Evolutionary conservation across 2,113 vertebrate genomes (phyloP), one percentile per base, ranked within the genome.

Genomic region (Dinomys branickii): DNA sequence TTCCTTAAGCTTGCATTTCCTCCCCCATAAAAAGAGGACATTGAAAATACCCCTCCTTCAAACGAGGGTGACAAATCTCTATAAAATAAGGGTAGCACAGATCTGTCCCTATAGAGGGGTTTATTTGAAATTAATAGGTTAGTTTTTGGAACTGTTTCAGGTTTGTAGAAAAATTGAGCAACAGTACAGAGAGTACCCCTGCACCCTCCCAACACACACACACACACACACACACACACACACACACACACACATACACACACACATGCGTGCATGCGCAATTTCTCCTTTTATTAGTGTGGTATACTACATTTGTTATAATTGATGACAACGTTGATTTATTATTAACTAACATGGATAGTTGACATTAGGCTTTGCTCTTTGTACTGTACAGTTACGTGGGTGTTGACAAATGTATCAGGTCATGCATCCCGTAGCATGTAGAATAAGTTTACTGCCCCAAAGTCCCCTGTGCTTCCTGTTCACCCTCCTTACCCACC

Each of bases 71-170:
- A 14, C 78, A 28, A 47, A 88, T 88, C 50, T 90, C 61, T 63
- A 24, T 86, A 78, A 78, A 90, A 47, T 12, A 85, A n/a, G n/a
- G 85, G 58, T 52, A 90, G 50, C 59, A 41, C n/a, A 56, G 44
- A 41, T 80, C 75, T 89, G 28, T 47, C 73, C 56, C n/a, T 11
- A 28, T 22, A 63, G 38, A 38, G 35, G 35, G 30, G n/a, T 63
- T 95, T 84, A 75, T 80, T 86, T 86, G 44, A 54, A 75, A 80
- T 90, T 30, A 81, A 80, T 61, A 61, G 69, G 87, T 19, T 54
- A 14, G 30, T 17, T 90, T 91, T 92, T 67, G 58, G 63, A 44
- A 67, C 10, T 24, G 69, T 81, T 77, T 77, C 56, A 63, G 35
- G 63, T 82, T 88, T 44, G 71, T 3, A 65, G 67, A 81, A 85